Percentiles rank a stretch among this genome's conserved stretches.
Conservation (phyloP, 2,888 invertebrate genomes). For the Tetrapedia diversipes region DNA sequence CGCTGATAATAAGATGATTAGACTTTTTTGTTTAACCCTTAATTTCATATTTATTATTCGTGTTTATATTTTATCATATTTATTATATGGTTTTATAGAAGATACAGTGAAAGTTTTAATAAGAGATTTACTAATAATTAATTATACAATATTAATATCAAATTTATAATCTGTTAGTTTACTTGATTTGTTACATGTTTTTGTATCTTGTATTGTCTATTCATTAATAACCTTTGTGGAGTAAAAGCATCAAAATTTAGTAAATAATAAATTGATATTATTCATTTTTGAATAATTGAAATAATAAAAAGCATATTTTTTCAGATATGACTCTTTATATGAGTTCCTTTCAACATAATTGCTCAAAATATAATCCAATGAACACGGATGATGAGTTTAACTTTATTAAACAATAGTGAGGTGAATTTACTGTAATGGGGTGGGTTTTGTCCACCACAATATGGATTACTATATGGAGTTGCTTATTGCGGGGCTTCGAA, state of each 20-base stretch:
- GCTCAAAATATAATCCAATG: conserved; percentile 49
- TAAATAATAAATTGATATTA: background rate
- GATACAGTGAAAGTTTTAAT: background rate
- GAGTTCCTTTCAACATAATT: conserved; percentile 27
- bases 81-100: background rate
- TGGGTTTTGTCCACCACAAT: conserved; percentile 75
- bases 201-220: background rate
- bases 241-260: background rate
- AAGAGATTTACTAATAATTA: background rate
- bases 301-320: conserved; percentile 8
- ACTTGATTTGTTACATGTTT: background rate
- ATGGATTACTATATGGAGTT: conserved; percentile 80
- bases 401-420: conserved; percentile 54
- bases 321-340: conserved; percentile 43
- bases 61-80: background rate
- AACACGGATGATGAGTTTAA: conserved; percentile 63
- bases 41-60: background rate
- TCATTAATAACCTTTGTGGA: background rate
- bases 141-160: background rate
- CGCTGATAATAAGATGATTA: background rate
- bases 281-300: background rate
- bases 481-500: conserved; percentile 77
- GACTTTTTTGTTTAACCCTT: background rate
- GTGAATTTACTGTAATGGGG: conserved; percentile 78
- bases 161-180: background rate